A percentile compares a stretch with the other conserved stretches of the same genome.
These are phyloP conservation scores for Cephalopterus ornatus DNA, from an alignment of 2,113 vertebrate species.

Conservation along the genomic window DNA sequence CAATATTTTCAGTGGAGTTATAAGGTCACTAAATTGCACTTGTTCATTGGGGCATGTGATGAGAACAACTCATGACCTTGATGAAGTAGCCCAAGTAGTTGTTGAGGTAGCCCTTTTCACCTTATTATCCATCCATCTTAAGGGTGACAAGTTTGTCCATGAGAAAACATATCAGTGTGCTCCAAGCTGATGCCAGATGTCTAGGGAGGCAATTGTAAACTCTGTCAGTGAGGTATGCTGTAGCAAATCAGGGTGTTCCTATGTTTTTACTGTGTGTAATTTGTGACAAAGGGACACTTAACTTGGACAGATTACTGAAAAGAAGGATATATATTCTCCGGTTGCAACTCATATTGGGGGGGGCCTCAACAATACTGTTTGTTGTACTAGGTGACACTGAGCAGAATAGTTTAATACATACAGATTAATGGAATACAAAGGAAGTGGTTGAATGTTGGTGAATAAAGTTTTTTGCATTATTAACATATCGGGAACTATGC, in stretches of 20 bases:
- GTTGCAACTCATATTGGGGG: accelerated
- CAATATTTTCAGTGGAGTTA: not conserved
- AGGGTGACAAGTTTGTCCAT: not conserved
- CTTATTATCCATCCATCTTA: not conserved
- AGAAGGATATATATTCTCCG: not conserved
- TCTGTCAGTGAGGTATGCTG: not conserved
- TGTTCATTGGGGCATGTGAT: not conserved
- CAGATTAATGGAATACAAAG: not conserved
- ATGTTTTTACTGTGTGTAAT: not conserved
- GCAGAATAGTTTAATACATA: not conserved
- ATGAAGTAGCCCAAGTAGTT: not conserved
- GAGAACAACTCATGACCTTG: not conserved
- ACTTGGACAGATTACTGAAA: not conserved
- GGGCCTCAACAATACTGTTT: not conserved
- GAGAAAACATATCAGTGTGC: not conserved
- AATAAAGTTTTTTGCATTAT: not conserved
- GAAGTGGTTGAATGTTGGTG: not conserved
- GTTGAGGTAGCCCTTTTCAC: not conserved
- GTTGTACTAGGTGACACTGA: not conserved
- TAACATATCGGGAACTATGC: not conserved
- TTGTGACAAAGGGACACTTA: not conserved
- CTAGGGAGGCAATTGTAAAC: not conserved
- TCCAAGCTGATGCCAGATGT: not conserved
- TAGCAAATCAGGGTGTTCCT: not conserved
- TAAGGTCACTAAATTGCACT: not conserved